A percentile compares a stretch with the other conserved stretches of the same genome.
Conservation (phyloP, 2,888 invertebrate species). For the Oxytorus armatus region DNA sequence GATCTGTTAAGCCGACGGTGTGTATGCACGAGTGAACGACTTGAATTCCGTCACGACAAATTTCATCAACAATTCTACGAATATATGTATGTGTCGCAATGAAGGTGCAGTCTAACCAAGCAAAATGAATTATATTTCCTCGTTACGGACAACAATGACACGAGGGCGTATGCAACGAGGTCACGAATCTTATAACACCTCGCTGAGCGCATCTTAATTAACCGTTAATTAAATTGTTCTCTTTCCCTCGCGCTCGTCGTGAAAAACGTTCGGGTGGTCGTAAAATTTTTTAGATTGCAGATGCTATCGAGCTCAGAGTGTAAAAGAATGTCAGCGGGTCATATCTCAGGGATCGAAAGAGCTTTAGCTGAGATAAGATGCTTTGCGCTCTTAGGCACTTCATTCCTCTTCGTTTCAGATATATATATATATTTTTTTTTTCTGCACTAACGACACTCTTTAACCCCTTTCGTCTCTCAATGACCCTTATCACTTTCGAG, state of each 20-base stretch:
- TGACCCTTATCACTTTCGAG: conserved; percentile 45
- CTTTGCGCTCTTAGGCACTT: conserved; percentile 1
- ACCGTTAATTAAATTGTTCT: neutral
- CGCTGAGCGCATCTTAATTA: neutral
- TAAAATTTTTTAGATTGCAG: neutral
- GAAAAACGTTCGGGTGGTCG: neutral
- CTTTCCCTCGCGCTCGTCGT: neutral
- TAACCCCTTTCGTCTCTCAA: conserved; percentile 10
- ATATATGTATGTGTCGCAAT: neutral
- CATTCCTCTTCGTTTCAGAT: neutral
- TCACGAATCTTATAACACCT: neutral
- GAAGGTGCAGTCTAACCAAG: neutral
- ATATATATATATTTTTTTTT: too few species aligned
- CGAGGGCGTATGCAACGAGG: neutral
- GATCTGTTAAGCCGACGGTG: neutral
- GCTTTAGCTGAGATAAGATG: conserved; percentile 39
- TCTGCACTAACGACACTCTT: conserved; percentile 43
- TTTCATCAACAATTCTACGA: neutral
- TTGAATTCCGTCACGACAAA: neutral
- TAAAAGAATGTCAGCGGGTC: neutral
- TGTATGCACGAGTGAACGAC: neutral
- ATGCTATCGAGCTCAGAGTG: neutral
- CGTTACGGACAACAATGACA: too few species aligned
- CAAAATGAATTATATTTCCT: neutral
- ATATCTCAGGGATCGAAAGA: neutral